phyloP scores from a whole-genome alignment of 2,797 vertebrate genomes.

The Rhinella marina region DNA sequence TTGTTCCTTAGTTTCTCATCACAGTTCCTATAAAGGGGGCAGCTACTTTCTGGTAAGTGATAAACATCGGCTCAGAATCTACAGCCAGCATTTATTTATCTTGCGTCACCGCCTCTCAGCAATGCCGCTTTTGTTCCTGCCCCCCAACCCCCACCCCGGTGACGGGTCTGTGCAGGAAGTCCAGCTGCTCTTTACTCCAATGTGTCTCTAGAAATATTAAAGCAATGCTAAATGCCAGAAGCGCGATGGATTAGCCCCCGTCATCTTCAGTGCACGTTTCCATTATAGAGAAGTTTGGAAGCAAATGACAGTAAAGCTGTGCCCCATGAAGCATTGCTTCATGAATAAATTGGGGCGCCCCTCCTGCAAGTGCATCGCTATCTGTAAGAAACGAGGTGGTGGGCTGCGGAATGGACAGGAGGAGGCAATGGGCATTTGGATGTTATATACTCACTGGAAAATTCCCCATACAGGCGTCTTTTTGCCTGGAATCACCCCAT shows the following conservation, averaged over 20 bases:
- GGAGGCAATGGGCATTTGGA: not conserved
- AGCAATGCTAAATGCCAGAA: slow-evolving; percentile 30
- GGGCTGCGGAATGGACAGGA: not conserved
- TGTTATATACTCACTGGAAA: not conserved
- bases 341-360: not conserved
- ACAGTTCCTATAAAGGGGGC: not conserved
- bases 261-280: not conserved
- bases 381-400: not conserved
- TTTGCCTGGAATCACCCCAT: no score
- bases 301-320: not conserved
- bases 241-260: slow-evolving; percentile 17
- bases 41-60: slow-evolving; percentile 15
- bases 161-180: slow-evolving; percentile 32
- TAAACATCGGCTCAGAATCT: slow-evolving; percentile 7
- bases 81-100: slow-evolving; percentile 9
- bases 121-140: slow-evolving; percentile 44
- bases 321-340: not conserved
- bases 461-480: no score
- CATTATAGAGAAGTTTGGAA: not conserved
- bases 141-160: slow-evolving; percentile 26
- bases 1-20: not conserved
- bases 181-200: slow-evolving; percentile 48
- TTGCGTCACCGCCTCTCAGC: slow-evolving; percentile 34
- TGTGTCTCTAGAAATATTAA: slow-evolving; percentile 40
- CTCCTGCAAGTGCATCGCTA: not conserved